Base-by-base conservation (phyloP, 2,113 vertebrate genomes). In the Edolisoma coerulescens region DNA sequence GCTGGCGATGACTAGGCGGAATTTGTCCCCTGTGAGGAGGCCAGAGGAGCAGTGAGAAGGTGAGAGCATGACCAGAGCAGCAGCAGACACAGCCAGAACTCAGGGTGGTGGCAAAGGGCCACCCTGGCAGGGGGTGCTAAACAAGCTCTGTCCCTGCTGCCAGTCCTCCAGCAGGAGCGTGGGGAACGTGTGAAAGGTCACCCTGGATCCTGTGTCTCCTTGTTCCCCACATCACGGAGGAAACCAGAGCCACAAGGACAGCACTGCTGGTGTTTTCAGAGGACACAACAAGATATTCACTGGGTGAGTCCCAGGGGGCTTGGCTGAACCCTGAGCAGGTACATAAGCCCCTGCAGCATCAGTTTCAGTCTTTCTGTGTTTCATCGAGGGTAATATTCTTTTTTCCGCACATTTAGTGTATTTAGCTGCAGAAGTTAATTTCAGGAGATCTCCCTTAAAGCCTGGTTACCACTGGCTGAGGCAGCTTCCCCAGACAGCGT, bases 1-100 rank as follows among this genome's bases (percentile, higher is more conserved):
- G 96, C 99, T 99, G 81, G 99, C 99, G 23, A 99, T 99, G 32
- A 99, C 99, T 96, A 99, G 94, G 61, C 99, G 98, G 93, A 99
- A 99, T 76, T 99, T 99, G 97, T 99, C 99, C 80, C 99, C 99
- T 99, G 79, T 11, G 32, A 90, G 73, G 8, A 80, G 15, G 11
- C 37, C 52, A 73, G 27, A 86, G 42, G 5, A 79, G 7, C 1
- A 1, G 30, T 28, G 33, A 71, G 47, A 68, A 65, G 20, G 30
- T 0, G 2, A 7, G 8, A 37, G 52, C 4, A 4, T 30, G 53
- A n/a, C 9, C 32, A 54, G 32, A 49, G 28, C 7, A 2, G 44
- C 32, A 41, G 19, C 6, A 1, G 27, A 7, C 13, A 13, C 13
- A 16, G 32, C 24, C 13, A 59, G 21, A 63, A n/a, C 28, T 53